phyloP scores from a whole-genome alignment of 2,888 invertebrate species.

The Patella pellucida region DNA sequence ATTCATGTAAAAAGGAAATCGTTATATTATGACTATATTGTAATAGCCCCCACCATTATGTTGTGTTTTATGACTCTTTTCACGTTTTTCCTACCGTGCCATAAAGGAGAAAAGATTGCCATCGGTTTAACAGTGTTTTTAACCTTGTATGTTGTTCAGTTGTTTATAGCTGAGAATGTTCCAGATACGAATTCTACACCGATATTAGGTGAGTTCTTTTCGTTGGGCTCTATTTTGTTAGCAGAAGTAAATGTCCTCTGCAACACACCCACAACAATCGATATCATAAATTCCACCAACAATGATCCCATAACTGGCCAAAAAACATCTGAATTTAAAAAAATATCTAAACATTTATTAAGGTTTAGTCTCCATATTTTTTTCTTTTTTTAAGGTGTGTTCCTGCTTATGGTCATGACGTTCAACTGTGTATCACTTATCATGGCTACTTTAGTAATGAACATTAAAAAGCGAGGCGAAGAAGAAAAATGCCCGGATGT shows the following conservation, averaged over 20 bases:
- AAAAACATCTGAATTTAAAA: too few relatives aligned
- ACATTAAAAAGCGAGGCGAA: constrained; percentile 65
- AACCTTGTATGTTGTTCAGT: constrained; percentile 70
- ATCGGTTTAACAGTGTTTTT: constrained; percentile 70
- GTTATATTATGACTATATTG: constrained; percentile 69
- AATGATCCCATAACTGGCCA: neutral
- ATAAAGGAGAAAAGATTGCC: constrained; percentile 69
- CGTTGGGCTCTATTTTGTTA: too few relatives aligned
- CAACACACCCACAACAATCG: constrained; percentile 10
- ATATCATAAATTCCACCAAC: neutral
- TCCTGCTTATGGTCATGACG: constrained; percentile 69
- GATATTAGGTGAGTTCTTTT: constrained; percentile 59
- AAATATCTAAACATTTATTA: neutral
- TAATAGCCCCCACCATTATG: constrained; percentile 69
- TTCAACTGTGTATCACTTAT: constrained; percentile 69
- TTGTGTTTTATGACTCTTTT: constrained; percentile 68
- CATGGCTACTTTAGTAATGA: constrained; percentile 68
- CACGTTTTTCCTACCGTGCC: constrained; percentile 68
- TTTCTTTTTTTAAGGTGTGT: constrained; percentile 55
- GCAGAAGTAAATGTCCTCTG: neutral
- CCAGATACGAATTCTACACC: constrained; percentile 70
- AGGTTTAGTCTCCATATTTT: neutral
- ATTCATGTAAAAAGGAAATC: constrained; percentile 62
- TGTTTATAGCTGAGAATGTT: constrained; percentile 71
- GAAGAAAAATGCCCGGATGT: constrained; percentile 58